Base-by-base conservation (phyloP, 2,113 vertebrate species). In the Chloroceryle aenea region DNA sequence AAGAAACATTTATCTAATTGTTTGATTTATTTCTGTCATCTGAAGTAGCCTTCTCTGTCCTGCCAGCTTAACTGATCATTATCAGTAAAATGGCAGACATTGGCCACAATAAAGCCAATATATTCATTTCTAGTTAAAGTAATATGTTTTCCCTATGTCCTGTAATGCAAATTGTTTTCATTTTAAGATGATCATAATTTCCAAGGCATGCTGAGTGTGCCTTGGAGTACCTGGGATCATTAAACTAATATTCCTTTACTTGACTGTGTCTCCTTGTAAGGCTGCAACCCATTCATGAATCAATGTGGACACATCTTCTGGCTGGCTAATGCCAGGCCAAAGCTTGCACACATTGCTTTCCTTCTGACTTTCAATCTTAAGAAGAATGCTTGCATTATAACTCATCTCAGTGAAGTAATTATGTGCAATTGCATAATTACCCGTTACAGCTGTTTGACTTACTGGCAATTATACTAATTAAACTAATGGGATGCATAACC, bases 341-440 rank as follows among this genome's bases (percentile, higher is more conserved):
- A 52, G 48, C 19, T 59, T 58, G 43, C 48, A 71, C 1, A 1
- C 14, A 22, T 12, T 18, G 20, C 25, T 91, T 81, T 87, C 9
- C 23, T 86, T 74, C 61, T 26, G 25, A 67, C 34, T 87, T 78
- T 47, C 68, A 86, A 40, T 30, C 45, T 66, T 58, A 66, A 55
- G 71, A 78, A 81, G 25, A 91, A 85, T 62, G 26, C 18, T 78
- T 53, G 67, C 19, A 58, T 91, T 79, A 53, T 79, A 90, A 90
- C 72, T 87, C 72, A 92, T 50, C 63, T 92, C 62, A 45, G 74
- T 42, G 58, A 94, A 94, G 85, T 61, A 93, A 96, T 96, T 87
- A 87, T 22, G 21, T 90, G 58, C 82, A 97, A 96, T 90, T 87
- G 74, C 71, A 90, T 93, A 90, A 97, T 94, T 93, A 91, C 14